Conservation (phyloP, 2,113 vertebrate species). For the Alces alces region DNA sequence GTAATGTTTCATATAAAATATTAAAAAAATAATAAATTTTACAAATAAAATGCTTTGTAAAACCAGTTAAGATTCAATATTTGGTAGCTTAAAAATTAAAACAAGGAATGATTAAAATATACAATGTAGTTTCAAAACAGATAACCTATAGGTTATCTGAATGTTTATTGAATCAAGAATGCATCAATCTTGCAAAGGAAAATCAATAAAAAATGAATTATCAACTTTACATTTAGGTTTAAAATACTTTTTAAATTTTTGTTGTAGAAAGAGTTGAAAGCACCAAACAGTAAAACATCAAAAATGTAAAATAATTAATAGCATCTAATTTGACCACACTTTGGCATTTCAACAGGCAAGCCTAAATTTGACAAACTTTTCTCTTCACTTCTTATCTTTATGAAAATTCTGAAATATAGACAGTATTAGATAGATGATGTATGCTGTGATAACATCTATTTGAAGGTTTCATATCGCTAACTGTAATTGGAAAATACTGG, state of each 20-base stretch:
- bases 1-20: background rate
- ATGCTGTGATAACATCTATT: background rate
- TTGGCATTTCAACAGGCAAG: background rate
- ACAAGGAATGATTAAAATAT: background rate
- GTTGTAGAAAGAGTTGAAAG: conserved; percentile 14
- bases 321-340: background rate
- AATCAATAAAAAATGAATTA: conserved; percentile 15
- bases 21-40: conserved; percentile 5
- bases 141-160: background rate
- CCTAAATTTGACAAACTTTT: background rate
- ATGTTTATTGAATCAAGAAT: background rate
- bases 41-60: background rate
- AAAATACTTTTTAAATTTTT: background rate
- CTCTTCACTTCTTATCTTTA: background rate
- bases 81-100: background rate
- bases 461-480: background rate
- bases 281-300: background rate
- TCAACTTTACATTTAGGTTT: background rate
- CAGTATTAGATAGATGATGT: background rate
- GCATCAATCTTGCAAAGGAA: background rate
- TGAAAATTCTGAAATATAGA: background rate
- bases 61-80: background rate
- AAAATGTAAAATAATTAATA: conserved; percentile 7
- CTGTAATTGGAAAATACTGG: conserved; percentile 11
- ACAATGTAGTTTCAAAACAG: background rate